These are phyloP conservation scores for Ceyx erithaca DNA, from an alignment of 2,797 vertebrate species.

Conservation along the genomic window DNA sequence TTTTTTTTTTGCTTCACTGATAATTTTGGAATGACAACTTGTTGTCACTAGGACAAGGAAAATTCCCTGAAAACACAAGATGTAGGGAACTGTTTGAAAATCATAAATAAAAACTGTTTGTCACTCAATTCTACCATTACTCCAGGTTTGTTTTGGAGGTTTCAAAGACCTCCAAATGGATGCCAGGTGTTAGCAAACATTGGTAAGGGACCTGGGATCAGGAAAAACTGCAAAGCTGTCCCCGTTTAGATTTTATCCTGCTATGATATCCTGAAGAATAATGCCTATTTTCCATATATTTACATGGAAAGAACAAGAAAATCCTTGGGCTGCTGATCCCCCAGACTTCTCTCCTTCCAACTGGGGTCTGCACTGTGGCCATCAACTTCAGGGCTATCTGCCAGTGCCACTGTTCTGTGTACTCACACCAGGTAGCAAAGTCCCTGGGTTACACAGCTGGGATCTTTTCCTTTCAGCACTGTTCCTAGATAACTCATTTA, in stretches of 20 bases:
- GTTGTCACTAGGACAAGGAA: background rate
- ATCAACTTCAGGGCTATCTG: background rate
- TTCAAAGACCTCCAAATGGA: background rate
- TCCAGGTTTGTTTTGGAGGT: background rate
- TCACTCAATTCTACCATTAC: background rate
- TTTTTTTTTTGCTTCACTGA: background rate
- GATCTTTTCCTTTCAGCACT: background rate
- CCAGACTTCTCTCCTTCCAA: background rate
- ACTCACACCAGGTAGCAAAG: background rate
- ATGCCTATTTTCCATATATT: background rate
- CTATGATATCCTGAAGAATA: background rate
- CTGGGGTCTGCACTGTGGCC: fast-evolving
- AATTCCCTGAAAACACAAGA: background rate
- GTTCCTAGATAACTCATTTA: background rate
- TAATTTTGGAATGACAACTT: background rate
- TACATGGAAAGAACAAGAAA: background rate
- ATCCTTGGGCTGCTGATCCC: background rate
- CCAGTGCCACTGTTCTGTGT: background rate
- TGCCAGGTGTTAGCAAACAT: background rate
- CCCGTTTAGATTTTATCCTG: background rate
- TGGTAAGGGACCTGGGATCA: background rate
- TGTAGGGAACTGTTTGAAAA: background rate
- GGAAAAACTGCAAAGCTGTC: background rate
- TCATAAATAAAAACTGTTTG: background rate
- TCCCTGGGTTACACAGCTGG: background rate